Evolutionary conservation across 92 coral and sea anemone species (phyloP), one percentile per base, ranked within the genome.

Genomic region (Heteractis magnifica): DNA sequence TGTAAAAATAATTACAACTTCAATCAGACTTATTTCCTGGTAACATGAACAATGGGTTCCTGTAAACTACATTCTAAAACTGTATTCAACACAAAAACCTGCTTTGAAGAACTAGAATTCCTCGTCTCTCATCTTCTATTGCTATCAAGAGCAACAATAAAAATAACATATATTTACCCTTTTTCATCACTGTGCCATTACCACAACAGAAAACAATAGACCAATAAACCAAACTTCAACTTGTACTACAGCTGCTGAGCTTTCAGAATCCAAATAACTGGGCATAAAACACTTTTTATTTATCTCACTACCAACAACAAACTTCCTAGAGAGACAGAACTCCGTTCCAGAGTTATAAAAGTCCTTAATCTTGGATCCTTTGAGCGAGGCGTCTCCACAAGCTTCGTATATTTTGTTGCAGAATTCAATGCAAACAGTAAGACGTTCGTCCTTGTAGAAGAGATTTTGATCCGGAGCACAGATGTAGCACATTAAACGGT

Each of bases 311-410:
- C 79, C 83, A 18, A 91, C 94, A 56, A 56, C 20, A 75, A 97
- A 97, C 82, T 92, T 94, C 83, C 99, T 91, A 51, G 99, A 95
- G 34, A 78, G 77, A 81, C 99, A 97, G 80, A 94, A 97, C 48
- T 97, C 95, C 16, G 84, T 85, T 51, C 99, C 99, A 12, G 94
- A 85, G 6, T 86, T 51, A 68, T 92, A 97, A 79, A 87, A 72
- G 34, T 82, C 89, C 49, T 79, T 79, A 51, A 91, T 89, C 51
- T 86, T 83, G 48, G 89, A 90, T 58, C 99, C 99, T 83, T 97
- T 97, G 55, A 94, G 88, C 65, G 74, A 74, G 49, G 99, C 97
- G 3, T 89, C 90, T 11, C 89, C 93, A 81, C 99, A 97, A 15
- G 92, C 94, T 44, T 85, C 86, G 87, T 86, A 91, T 84, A 94